phyloP scores from a whole-genome alignment of 2,888 invertebrate genomes.

The Autographa gamma region DNA sequence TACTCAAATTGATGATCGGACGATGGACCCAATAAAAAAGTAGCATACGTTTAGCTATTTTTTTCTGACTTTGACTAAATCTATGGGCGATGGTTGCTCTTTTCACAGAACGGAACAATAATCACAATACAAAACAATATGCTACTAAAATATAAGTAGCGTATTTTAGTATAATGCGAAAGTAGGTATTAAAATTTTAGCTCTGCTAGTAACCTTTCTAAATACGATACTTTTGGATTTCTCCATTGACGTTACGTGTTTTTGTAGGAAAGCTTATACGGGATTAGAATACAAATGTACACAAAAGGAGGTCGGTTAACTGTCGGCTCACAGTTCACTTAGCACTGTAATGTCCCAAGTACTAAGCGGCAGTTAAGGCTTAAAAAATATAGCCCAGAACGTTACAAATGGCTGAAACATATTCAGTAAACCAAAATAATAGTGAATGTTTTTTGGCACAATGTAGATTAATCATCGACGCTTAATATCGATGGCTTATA shows the following conservation, averaged over 20 bases:
- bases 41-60: no score
- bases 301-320: slow-evolving; percentile 50
- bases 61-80: no score
- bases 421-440: slow-evolving; percentile 38
- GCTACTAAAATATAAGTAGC: slow-evolving; percentile 26
- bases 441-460: slow-evolving; percentile 53
- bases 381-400: slow-evolving; percentile 41
- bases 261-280: slow-evolving; percentile 50
- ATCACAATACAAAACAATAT: slow-evolving; percentile 1
- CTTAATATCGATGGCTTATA: slow-evolving; percentile 59
- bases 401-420: slow-evolving; percentile 34
- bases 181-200: slow-evolving; percentile 1
- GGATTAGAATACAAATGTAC: slow-evolving; percentile 53
- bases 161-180: slow-evolving; percentile 12
- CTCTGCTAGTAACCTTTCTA: slow-evolving; percentile 6
- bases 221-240: slow-evolving; percentile 27
- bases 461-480: slow-evolving; percentile 57
- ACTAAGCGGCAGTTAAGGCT: slow-evolving; percentile 35
- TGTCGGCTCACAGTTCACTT: slow-evolving; percentile 37
- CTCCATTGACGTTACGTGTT: slow-evolving; percentile 51
- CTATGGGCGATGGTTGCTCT: no score
- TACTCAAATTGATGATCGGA: not conserved
- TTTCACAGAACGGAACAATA: no score
- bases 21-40: no score
- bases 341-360: slow-evolving; percentile 44